phyloP scores from a whole-genome alignment of 2,113 vertebrate species.

The Poeciliopsis retropinna region DNA sequence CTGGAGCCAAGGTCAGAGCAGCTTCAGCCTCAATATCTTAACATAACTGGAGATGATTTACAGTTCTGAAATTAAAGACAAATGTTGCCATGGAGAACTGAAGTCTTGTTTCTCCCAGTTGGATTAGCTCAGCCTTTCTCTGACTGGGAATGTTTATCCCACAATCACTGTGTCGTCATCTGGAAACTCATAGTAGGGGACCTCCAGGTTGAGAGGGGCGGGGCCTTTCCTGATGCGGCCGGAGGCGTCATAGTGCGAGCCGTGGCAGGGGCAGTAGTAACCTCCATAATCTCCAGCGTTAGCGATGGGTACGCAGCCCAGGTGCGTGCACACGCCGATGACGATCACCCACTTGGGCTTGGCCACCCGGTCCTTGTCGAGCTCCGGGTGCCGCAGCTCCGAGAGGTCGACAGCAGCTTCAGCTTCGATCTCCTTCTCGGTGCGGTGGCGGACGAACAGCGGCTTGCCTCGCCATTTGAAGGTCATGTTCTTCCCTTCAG shows the following conservation, averaged over 20 bases:
- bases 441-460: slow-evolving; percentile 90
- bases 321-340: slow-evolving; percentile 89
- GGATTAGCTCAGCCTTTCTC: not conserved
- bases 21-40: not conserved
- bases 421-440: slow-evolving; percentile 84
- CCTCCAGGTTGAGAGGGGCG: slow-evolving; percentile 91
- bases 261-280: slow-evolving; percentile 95
- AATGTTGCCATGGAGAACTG: not conserved
- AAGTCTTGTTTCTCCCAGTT: not conserved
- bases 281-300: slow-evolving; percentile 91
- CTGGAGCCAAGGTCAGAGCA: not conserved
- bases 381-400: slow-evolving; percentile 87
- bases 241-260: slow-evolving; percentile 93
- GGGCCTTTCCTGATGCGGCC: slow-evolving; percentile 93
- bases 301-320: slow-evolving; percentile 91
- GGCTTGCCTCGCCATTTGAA: slow-evolving; percentile 94
- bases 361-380: slow-evolving; percentile 85
- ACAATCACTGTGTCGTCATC: slow-evolving; percentile 85
- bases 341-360: slow-evolving; percentile 87
- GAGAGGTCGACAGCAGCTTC: slow-evolving; percentile 83
- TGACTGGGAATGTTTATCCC: slow-evolving; percentile 78
- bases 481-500: slow-evolving; percentile 92
- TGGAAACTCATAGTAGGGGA: slow-evolving; percentile 87
- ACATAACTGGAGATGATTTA: not conserved
- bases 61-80: not conserved